Percentiles rank a stretch among this genome's conserved stretches.
These are phyloP conservation scores for Leucophenga montana DNA, from an alignment of 2,888 invertebrate species.

Conservation along the genomic window DNA sequence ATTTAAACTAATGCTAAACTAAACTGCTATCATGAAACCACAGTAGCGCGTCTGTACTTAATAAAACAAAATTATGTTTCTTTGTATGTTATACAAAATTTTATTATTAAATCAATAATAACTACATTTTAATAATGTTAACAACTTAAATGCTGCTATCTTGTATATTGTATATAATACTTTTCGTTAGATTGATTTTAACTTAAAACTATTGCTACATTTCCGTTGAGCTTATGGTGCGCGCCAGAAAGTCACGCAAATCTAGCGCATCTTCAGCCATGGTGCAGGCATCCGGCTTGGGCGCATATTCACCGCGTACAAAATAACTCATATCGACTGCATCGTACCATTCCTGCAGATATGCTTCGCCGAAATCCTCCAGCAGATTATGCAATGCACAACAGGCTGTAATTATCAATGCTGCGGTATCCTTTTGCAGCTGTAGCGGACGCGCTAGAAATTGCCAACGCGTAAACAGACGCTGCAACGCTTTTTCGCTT, in stretches of 20 bases:
- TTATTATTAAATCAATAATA: not conserved
- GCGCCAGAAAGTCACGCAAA: slow-evolving; percentile 60
- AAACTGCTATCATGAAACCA: slow-evolving; percentile 99
- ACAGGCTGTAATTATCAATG: slow-evolving; percentile 66
- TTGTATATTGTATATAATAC: slow-evolving; percentile 1
- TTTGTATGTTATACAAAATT: slow-evolving; percentile 16
- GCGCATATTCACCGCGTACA: slow-evolving; percentile 23
- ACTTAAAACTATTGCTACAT: slow-evolving; percentile 40
- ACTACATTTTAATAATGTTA: slow-evolving; percentile 21
- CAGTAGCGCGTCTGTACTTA: slow-evolving; percentile 97
- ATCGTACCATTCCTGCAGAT: slow-evolving; percentile 64
- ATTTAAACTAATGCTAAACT: no score
- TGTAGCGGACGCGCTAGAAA: slow-evolving; percentile 65
- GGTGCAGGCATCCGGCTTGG: not conserved
- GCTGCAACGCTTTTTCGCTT: slow-evolving; percentile 64
- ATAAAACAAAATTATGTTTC: no score
- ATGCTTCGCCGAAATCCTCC: slow-evolving; percentile 65
- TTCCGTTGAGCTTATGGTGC: slow-evolving; percentile 63
- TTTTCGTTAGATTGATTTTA: not conserved
- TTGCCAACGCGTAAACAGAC: slow-evolving; percentile 69
- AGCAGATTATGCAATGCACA: slow-evolving; percentile 69
- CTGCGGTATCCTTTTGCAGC: slow-evolving; percentile 66
- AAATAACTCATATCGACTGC: slow-evolving; percentile 53
- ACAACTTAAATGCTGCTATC: not conserved
- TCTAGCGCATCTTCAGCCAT: slow-evolving; percentile 41